Evolutionary conservation across 2,888 invertebrate genomes (phyloP).

Genomic region (Gymnoscelis rufifasciata): DNA sequence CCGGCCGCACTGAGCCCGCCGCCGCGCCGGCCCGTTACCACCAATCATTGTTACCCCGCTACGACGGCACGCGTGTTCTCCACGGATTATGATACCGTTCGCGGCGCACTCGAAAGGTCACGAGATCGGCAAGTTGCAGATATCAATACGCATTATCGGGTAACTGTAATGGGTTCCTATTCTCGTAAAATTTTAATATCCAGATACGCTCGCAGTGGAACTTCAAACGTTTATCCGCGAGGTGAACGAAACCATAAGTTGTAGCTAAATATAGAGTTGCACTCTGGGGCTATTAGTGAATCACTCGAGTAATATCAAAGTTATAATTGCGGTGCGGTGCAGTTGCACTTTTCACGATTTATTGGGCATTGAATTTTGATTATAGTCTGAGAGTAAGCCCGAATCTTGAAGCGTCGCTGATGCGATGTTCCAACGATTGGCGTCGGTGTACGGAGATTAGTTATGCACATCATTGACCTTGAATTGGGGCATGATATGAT

Average conservation of each 20-base stretch:
- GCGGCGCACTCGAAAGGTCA: slow-evolving; percentile 35
- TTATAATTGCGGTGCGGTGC: slow-evolving; percentile 16
- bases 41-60: slow-evolving; percentile 54
- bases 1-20: slow-evolving; percentile 62
- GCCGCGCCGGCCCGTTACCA: slow-evolving; percentile 38
- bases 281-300: slow-evolving; percentile 47
- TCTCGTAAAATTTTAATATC: slow-evolving; percentile 19
- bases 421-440: slow-evolving; percentile 14
- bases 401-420: slow-evolving; percentile 6
- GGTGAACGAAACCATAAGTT: slow-evolving; percentile 67
- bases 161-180: slow-evolving; percentile 24
- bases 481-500: slow-evolving; percentile 3
- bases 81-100: slow-evolving; percentile 64
- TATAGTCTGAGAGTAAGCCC: slow-evolving; percentile 6
- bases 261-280: slow-evolving; percentile 64
- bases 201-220: slow-evolving; percentile 28
- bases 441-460: slow-evolving; percentile 8
- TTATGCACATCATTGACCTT: slow-evolving; percentile 14
- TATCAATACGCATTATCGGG: slow-evolving; percentile 17
- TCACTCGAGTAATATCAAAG: slow-evolving; percentile 42
- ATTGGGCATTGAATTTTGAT: slow-evolving; percentile 21
- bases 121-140: slow-evolving; percentile 24
- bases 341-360: slow-evolving; percentile 21
- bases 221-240: slow-evolving; percentile 41
- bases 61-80: slow-evolving; percentile 48